Evolutionary conservation across 2,113 vertebrate genomes (phyloP), one percentile per base, ranked within the genome.

Genomic region (Reinhardtius hippoglossoides): DNA sequence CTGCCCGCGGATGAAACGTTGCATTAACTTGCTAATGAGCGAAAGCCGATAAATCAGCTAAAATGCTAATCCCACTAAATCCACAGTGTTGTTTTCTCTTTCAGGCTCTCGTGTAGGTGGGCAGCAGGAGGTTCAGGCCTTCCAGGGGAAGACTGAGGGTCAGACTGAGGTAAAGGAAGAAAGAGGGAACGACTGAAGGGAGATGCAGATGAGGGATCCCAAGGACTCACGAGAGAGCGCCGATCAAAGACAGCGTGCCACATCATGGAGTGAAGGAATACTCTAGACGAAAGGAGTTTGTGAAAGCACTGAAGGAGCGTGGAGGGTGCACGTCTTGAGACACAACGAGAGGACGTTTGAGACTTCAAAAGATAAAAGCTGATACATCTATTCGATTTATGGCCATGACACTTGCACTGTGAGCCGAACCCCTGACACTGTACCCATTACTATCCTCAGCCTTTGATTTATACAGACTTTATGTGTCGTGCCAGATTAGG

Each of bases 1-100:
- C 67, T 68, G 67, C 72, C 63, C 7, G 46, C 1, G 58, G 70
- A 85, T 10, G 69, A 67, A 81, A 65, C 78, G 52, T 67, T 65
- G 58, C 63, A 74, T 77, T 60, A 78, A 50, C 69, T 63, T 20
- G 55, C 69, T 83, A 82, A 89, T 88, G 81, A 82, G 67, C 63
- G 23, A 16, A 50, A 76, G 69, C 67, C 74, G 81, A 85, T 86
- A 85, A 77, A 83, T 64, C 69, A 64, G 72, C 52, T 48, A 56
- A 76, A 85, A 78, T 76, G 74, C 58, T 80, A 83, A 92, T 89
- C 87, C 84, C 1, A 15, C 40, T 74, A 76, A 88, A 88, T 86
- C 82, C 82, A 70, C 67, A 40, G 67, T n/a, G 31, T 40, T 73
- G 67, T 79, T 65, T 70, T 66, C 44, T 37, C 66, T 61, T 57